Percentiles rank a stretch among this genome's conserved stretches.
Conservation (phyloP, 23 tunicate species). For the Diplosoma virens region DNA sequence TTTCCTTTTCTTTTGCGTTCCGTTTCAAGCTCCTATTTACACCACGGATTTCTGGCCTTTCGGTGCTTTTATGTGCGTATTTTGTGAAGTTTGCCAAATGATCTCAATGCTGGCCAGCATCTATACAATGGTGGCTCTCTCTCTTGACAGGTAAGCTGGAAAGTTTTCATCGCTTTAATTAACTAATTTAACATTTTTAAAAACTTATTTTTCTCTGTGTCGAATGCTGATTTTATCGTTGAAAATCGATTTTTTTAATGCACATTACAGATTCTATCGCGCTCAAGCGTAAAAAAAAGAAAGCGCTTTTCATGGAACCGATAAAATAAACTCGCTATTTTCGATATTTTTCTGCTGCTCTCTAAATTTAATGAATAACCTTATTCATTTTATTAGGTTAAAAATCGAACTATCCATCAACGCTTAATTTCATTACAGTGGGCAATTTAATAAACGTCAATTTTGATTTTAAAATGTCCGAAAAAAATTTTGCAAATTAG, state of each 20-base stretch:
- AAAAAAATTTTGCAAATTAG: too few relatives aligned
- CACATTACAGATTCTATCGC: not conserved
- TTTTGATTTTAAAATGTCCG: too few relatives aligned
- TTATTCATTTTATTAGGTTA: too few relatives aligned
- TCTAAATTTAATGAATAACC: too few relatives aligned
- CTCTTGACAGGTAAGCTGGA: conserved; percentile 68
- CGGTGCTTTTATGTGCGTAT: conserved; percentile 81
- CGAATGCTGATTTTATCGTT: not conserved
- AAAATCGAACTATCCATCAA: too few relatives aligned
- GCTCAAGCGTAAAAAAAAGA: not conserved
- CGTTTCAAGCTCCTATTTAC: conserved; percentile 81
- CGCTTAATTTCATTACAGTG: too few relatives aligned
- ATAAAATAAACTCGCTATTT: too few relatives aligned
- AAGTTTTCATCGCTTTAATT: not conserved
- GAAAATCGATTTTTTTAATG: not conserved
- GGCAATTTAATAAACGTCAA: too few relatives aligned
- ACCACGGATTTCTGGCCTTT: conserved; percentile 72
- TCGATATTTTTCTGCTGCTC: too few relatives aligned
- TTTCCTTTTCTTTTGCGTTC: conserved; percentile 83
- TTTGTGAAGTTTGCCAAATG: conserved; percentile 59
- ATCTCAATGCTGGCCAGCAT: conserved; percentile 71
- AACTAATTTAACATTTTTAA: not conserved
- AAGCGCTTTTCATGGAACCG: too few relatives aligned
- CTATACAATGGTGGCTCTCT: conserved; percentile 77
- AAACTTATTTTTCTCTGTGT: not conserved